Evolutionary conservation across 2,113 vertebrate genomes (phyloP).

Genomic region (Microtus montanus): DNA sequence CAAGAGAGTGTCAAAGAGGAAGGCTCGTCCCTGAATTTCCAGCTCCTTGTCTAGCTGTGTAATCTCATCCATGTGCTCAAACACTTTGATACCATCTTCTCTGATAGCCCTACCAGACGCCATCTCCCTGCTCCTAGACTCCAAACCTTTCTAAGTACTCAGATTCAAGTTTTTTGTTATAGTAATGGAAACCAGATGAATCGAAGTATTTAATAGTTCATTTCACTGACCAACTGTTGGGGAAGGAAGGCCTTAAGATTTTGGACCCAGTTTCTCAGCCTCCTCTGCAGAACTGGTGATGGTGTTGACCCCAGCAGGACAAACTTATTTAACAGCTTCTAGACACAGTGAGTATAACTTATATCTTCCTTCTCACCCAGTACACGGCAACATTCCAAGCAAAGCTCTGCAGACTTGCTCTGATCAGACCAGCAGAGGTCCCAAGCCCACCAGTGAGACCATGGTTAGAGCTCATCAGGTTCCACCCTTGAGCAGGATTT

Average conservation of each 20-base stretch:
- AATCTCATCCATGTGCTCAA: neutral
- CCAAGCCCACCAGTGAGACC: neutral
- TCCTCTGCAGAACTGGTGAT: neutral
- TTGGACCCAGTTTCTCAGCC: neutral
- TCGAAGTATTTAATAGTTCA: neutral
- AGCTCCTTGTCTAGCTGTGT: neutral
- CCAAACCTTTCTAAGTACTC: neutral
- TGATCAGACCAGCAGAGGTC: neutral
- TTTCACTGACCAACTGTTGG: neutral
- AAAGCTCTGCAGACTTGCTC: conserved; percentile 12
- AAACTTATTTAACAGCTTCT: neutral
- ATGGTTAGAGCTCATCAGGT: neutral
- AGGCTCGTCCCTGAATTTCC: neutral
- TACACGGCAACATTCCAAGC: neutral
- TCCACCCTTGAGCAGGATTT: neutral
- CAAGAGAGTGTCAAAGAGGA: neutral
- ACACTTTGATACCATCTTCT: neutral
- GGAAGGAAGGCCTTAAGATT: neutral
- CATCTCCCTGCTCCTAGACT: neutral
- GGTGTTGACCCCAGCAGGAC: neutral
- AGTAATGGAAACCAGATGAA: neutral
- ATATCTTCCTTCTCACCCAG: neutral
- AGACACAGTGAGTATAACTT: neutral
- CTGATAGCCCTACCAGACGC: neutral
- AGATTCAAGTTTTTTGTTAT: neutral